Evolutionary conservation across 2,113 vertebrate species (phyloP).

Genomic region (Pao palembangensis): DNA sequence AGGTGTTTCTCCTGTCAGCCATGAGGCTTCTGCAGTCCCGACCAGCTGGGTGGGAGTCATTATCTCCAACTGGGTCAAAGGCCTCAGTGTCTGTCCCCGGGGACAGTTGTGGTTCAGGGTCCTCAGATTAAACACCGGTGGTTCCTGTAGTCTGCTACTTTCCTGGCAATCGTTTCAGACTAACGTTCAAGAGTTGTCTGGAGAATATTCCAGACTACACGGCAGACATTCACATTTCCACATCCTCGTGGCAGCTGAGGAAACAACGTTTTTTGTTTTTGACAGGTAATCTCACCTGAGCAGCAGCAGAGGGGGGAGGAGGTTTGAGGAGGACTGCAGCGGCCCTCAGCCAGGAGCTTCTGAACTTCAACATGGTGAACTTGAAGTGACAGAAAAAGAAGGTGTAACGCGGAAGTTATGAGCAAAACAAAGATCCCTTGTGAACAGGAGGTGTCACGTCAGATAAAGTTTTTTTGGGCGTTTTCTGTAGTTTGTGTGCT

Average conservation of each 20-base stretch:
- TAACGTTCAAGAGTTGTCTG: too few relatives aligned
- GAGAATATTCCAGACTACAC: too few relatives aligned
- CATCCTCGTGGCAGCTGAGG: too few relatives aligned
- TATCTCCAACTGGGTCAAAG: too few relatives aligned
- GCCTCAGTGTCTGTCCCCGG: too few relatives aligned
- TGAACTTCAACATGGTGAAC: constrained; percentile 34
- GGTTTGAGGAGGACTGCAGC: constrained; percentile 3
- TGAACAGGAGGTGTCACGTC: neutral
- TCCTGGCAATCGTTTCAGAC: too few relatives aligned
- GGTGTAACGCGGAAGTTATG: neutral
- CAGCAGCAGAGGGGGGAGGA: neutral
- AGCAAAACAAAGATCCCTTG: constrained; percentile 4
- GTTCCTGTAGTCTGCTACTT: too few relatives aligned
- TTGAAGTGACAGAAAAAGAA: neutral
- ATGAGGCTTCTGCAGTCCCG: neutral
- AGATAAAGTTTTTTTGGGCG: neutral
- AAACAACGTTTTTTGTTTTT: too few relatives aligned
- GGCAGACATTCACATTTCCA: too few relatives aligned
- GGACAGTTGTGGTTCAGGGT: too few relatives aligned
- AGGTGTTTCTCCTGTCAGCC: neutral
- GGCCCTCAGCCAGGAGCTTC: constrained; percentile 11
- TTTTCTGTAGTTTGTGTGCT: neutral
- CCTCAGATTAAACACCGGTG: too few relatives aligned
- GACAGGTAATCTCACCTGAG: constrained; percentile 39
- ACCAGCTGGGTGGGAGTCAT: neutral